Evolutionary conservation across 2,113 vertebrate species (phyloP).

Genomic region (Thryonomys swinderianus): DNA sequence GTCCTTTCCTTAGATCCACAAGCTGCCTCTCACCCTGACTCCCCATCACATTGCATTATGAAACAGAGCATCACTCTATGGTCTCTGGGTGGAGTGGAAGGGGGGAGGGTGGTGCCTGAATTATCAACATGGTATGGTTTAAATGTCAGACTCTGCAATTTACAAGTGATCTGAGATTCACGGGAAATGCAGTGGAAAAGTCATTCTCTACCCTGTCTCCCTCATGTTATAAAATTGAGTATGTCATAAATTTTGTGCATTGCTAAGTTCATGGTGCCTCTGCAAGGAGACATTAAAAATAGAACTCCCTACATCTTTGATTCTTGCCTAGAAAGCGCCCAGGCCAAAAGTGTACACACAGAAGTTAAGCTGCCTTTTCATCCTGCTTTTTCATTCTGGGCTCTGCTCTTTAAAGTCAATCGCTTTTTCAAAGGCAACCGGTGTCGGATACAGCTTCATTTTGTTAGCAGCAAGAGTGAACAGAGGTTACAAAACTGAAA

Average conservation of each 20-base stretch:
- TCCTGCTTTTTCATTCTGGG: not conserved
- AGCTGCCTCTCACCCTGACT: conserved; percentile 39
- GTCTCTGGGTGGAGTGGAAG: not conserved
- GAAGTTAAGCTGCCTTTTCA: conserved; percentile 39
- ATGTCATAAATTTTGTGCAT: conserved; percentile 7
- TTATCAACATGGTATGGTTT: not conserved
- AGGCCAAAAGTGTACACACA: not conserved
- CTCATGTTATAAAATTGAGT: conserved; percentile 7
- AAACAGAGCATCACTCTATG: not conserved
- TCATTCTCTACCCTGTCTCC: not conserved
- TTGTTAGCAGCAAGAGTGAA: conserved; percentile 25
- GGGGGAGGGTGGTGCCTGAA: not conserved
- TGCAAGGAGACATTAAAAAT: conserved; percentile 44
- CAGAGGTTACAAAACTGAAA: not conserved
- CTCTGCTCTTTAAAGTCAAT: conserved; percentile 12
- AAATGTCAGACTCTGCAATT: conserved; percentile 67
- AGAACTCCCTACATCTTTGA: conserved; percentile 2
- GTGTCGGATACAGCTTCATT: not conserved
- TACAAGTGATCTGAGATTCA: conserved; percentile 58
- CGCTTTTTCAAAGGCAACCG: conserved; percentile 1
- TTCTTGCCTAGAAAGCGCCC: not conserved
- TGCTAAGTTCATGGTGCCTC: conserved; percentile 27
- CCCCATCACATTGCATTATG: not conserved
- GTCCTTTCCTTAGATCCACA: conserved; percentile 47
- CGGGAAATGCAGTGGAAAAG: conserved; percentile 43